These are phyloP conservation scores for Amiota minor DNA, from an alignment of 2,888 invertebrate species.

Conservation along the genomic window DNA sequence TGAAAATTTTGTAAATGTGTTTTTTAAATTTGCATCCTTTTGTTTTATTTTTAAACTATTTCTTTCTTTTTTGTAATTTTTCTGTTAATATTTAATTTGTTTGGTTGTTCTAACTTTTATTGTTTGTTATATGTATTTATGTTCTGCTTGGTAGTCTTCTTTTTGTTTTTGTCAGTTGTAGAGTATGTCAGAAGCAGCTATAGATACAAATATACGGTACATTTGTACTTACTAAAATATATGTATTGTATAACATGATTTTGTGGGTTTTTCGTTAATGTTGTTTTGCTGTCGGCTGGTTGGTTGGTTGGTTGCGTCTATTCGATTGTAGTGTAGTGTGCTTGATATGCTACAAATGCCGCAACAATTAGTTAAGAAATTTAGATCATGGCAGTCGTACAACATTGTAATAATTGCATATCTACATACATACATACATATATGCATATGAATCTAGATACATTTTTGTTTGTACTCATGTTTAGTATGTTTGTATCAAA, in stretches of 20 bases:
- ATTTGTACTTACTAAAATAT: background rate
- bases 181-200: too few species aligned
- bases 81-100: too few species aligned
- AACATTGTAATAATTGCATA: slow-evolving; percentile 58
- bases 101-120: too few species aligned
- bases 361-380: slow-evolving; percentile 63
- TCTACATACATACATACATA: slow-evolving; percentile 28
- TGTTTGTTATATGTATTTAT: too few species aligned
- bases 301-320: background rate
- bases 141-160: too few species aligned
- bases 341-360: slow-evolving; percentile 40
- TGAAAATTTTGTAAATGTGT: too few species aligned
- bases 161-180: too few species aligned
- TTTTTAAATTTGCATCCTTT: background rate
- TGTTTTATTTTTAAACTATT: slow-evolving; percentile 8
- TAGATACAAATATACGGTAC: too few species aligned
- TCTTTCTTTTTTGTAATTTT: too few species aligned
- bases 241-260: slow-evolving; percentile 40
- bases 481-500: background rate
- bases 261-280: slow-evolving; percentile 33
- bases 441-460: background rate
- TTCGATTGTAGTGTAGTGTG: slow-evolving; percentile 23
- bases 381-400: slow-evolving; percentile 67
- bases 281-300: background rate
- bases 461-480: background rate